Conservation (phyloP, 2,797 vertebrate genomes). For the Lepilemur ruficaudatus region DNA sequence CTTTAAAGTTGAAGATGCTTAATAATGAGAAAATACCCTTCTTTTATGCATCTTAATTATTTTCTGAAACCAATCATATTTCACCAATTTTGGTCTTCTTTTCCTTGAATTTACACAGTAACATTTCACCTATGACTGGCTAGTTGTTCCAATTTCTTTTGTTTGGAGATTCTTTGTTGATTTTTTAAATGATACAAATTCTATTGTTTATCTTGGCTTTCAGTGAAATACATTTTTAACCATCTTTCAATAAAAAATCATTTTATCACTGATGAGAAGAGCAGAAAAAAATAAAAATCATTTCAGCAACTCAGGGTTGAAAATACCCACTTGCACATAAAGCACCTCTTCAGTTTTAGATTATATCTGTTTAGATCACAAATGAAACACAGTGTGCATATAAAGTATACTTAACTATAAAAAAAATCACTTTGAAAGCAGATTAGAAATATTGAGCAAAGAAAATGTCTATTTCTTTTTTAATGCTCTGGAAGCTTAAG, state of each 20-base stretch:
- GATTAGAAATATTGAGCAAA: slow-evolving; percentile 74
- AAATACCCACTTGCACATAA: slow-evolving; percentile 50
- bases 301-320: not conserved
- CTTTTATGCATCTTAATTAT: not conserved
- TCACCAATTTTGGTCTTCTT: not conserved
- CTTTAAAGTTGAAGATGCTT: not conserved
- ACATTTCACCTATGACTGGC: not conserved
- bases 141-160: slow-evolving; percentile 1
- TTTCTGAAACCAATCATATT: slow-evolving; percentile 2
- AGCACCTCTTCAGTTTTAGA: slow-evolving; percentile 55
- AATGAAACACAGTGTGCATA: slow-evolving; percentile 44
- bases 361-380: slow-evolving; percentile 44
- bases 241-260: slow-evolving; percentile 43
- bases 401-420: slow-evolving; percentile 69
- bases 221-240: slow-evolving; percentile 1
- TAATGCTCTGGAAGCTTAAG: slow-evolving; percentile 72
- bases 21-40: not conserved
- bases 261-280: not conserved
- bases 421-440: slow-evolving; percentile 75
- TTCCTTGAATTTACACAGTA: not conserved
- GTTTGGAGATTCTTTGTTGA: not conserved
- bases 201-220: slow-evolving; percentile 30
- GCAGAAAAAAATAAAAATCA: too few relatives aligned
- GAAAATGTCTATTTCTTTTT: slow-evolving; percentile 63
- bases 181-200: slow-evolving; percentile 45